Percentiles rank a stretch among this genome's conserved stretches.
Evolutionary conservation across 2,113 vertebrate genomes (phyloP).

Genomic region (Myotis davidii): DNA sequence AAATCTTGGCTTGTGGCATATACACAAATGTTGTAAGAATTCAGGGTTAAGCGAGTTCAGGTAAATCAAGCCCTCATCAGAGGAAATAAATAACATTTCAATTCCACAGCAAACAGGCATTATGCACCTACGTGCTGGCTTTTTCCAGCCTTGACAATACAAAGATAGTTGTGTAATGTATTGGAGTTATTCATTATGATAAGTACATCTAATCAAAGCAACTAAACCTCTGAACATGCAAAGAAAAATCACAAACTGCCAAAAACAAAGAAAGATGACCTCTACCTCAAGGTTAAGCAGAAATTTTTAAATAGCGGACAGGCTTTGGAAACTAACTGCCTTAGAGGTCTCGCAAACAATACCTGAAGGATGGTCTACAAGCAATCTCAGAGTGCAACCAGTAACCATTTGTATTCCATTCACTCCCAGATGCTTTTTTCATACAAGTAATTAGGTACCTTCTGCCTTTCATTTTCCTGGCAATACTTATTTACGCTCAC

Average conservation of each 20-base stretch:
- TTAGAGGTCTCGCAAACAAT: background rate
- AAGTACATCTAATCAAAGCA: slow-evolving; percentile 16
- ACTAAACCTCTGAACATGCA: background rate
- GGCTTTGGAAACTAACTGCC: slow-evolving; percentile 42
- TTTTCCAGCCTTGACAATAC: background rate
- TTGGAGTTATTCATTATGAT: background rate
- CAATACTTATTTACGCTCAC: slow-evolving; percentile 59
- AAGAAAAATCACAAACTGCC: background rate
- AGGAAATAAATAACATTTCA: background rate
- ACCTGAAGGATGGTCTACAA: background rate
- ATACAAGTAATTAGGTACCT: background rate
- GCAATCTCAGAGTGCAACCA: background rate
- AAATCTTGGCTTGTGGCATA: background rate
- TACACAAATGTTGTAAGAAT: background rate
- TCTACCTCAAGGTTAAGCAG: slow-evolving; percentile 51
- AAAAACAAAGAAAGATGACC: slow-evolving; percentile 6
- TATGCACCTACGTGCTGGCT: background rate
- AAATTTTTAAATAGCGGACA: slow-evolving; percentile 51
- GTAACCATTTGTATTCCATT: background rate
- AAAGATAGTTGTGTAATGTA: background rate
- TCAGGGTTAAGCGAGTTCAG: background rate
- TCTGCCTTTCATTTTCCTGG: slow-evolving; percentile 22
- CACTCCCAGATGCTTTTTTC: background rate
- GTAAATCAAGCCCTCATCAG: background rate
- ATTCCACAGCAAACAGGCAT: background rate